Conservation (phyloP, 2,797 vertebrate genomes). For the Notamacropus eugenii region DNA sequence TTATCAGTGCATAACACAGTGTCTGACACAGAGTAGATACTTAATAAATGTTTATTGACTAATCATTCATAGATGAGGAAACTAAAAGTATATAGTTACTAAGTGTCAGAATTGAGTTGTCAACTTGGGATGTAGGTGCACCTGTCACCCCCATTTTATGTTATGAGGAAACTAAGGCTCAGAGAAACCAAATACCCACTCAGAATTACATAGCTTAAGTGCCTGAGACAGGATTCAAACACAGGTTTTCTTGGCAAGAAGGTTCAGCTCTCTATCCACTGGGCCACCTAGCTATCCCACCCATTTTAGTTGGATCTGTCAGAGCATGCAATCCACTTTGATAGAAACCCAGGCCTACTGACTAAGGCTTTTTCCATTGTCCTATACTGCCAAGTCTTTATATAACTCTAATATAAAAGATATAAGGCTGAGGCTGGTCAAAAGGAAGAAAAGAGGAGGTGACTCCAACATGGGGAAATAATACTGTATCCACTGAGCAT, state of each 20-base stretch:
- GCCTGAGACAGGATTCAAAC: not conserved
- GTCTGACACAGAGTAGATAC: not conserved
- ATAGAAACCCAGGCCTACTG: not conserved
- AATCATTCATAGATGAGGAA: not conserved
- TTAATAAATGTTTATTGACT: not conserved
- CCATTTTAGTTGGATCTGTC: not conserved
- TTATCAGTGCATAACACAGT: not conserved
- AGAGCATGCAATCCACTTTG: not conserved
- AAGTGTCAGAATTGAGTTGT: not conserved
- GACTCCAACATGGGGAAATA: not conserved
- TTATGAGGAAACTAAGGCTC: not conserved
- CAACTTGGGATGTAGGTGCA: not conserved
- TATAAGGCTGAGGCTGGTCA: slow-evolving; percentile 12
- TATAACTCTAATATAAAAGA: slow-evolving; percentile 49
- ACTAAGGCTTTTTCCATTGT: not conserved
- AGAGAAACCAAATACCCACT: not conserved
- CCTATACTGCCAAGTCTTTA: slow-evolving; percentile 13
- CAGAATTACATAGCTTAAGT: not conserved
- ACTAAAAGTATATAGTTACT: not conserved
- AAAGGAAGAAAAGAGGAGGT: slow-evolving; percentile 38
- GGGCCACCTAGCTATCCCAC: too few relatives aligned
- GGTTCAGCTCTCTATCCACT: not conserved
- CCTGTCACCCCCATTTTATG: not conserved
- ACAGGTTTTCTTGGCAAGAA: not conserved
- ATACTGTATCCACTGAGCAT: slow-evolving; percentile 20